phyloP scores from a whole-genome alignment of 2,113 vertebrate genomes.

The Ammodytes dubius region DNA sequence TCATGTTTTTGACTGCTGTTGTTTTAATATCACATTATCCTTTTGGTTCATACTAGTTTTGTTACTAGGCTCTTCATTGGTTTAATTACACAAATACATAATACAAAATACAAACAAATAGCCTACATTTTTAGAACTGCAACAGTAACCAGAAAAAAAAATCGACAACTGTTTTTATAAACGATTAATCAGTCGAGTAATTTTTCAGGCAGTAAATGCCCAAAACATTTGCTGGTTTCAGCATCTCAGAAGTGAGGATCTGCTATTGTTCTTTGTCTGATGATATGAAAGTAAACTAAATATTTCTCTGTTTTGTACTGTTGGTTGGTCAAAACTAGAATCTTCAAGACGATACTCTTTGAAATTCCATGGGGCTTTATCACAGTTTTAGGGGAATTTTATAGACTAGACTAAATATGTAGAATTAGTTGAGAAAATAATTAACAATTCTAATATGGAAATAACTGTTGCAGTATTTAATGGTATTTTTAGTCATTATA shows the following conservation, averaged over 20 bases:
- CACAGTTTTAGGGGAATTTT: too few species aligned
- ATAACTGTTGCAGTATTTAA: too few species aligned
- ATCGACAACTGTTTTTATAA: background rate
- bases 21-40: background rate
- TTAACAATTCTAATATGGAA: too few species aligned
- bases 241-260: background rate
- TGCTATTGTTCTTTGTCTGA: background rate
- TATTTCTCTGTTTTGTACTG: background rate
- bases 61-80: background rate
- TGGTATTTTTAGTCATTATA: background rate
- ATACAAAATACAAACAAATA: background rate
- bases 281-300: background rate
- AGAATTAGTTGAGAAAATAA: too few species aligned
- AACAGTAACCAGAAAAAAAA: background rate
- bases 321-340: background rate
- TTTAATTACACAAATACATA: background rate
- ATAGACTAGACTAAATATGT: too few species aligned
- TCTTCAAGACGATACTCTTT: background rate
- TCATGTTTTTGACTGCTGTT: background rate
- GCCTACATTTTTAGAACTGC: background rate
- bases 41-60: background rate
- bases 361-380: too few species aligned
- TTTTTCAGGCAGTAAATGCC: too few species aligned
- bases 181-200: too few species aligned
- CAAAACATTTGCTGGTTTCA: background rate